Percentiles rank a stretch among this genome's conserved stretches.
Conservation (phyloP, 2,797 vertebrate genomes). For the Pseudopleuronectes americanus region DNA sequence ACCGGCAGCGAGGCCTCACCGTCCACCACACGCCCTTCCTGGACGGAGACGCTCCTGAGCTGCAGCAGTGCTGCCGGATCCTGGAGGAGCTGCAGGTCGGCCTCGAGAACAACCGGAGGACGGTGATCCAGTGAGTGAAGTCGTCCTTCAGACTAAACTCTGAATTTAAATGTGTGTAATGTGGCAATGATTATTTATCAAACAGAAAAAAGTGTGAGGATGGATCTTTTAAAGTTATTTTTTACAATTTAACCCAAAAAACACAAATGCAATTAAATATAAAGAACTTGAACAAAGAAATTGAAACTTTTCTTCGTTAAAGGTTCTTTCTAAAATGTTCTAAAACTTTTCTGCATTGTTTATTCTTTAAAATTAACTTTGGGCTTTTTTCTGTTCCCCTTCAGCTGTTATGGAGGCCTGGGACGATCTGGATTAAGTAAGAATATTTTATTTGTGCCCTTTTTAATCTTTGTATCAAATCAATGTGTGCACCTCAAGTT, state of each 20-base stretch:
- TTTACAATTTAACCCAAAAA: too few relatives aligned
- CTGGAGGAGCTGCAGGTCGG: constrained; percentile 85
- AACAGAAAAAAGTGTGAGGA: too few relatives aligned
- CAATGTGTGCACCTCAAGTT: too few relatives aligned
- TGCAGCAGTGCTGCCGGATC: constrained; percentile 86
- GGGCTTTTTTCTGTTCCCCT: constrained; percentile 5
- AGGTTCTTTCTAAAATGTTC: too few relatives aligned
- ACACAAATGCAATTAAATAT: too few relatives aligned
- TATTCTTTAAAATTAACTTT: not conserved
- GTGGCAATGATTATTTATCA: too few relatives aligned
- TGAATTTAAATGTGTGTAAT: too few relatives aligned
- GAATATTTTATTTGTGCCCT: constrained; percentile 33
- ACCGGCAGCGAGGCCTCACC: constrained; percentile 81
- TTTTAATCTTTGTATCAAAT: not conserved
- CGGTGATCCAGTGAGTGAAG: constrained; percentile 88
- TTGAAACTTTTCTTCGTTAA: too few relatives aligned
- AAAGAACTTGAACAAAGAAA: too few relatives aligned
- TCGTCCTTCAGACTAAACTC: too few relatives aligned
- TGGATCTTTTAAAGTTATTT: too few relatives aligned
- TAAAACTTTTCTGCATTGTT: too few relatives aligned
- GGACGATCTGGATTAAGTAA: constrained; percentile 90
- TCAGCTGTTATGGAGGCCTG: constrained; percentile 92
- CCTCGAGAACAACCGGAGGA: constrained; percentile 85
- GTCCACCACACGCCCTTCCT: constrained; percentile 89
- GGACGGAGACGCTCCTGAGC: constrained; percentile 86